Evolutionary conservation across 2,797 vertebrate genomes (phyloP), one percentile per base, ranked within the genome.

Genomic region (Gambelia wislizenii): DNA sequence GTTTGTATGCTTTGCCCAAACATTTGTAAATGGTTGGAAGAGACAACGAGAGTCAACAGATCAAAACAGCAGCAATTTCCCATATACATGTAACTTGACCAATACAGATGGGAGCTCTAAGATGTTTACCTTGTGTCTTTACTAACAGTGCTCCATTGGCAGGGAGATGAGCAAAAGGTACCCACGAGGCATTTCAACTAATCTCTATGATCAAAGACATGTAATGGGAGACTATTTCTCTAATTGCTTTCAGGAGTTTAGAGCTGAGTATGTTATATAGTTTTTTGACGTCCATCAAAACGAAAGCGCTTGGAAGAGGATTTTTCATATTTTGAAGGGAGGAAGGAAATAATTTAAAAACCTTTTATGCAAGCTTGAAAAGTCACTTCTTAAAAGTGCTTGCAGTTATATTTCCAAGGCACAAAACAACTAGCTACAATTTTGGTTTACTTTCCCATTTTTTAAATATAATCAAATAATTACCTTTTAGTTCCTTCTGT

Each of bases 231-330:
- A 91, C 91, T 27, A 13, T 59, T 85, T 85, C 42, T 72, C 18
- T 87, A 90, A 92, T 86, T 92, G 13, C 47, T 89, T 89, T 94
- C 87, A 88, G 47, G 90, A 92, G 54, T 90, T 91, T 89, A 89
- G 84, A 75, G 81, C 64, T 85, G 30, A 36, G 27, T 44, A 61
- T 14, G 1, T 75, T 90, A 85, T 10, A 30, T 75, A 89, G 90
- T 69, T 85, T 88, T 85, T 76, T 88, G 56, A 85, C 54, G 72
- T 78, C 75, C 90, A 91, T 82, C 0, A 0, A 91, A 72, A 91
- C 82, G 36, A 86, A 3, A 77, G 33, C 25, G 83, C 91, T 94
- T 93, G 47, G 83, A 91, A 84, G 90, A 87, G 39, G 61, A 87
- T 88, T 6, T 93, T 87, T 80, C 16, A 76, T 81, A 67, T 59